Base-by-base conservation (phyloP, 2,113 vertebrate species). In the Drymodes brunneopygia region DNA sequence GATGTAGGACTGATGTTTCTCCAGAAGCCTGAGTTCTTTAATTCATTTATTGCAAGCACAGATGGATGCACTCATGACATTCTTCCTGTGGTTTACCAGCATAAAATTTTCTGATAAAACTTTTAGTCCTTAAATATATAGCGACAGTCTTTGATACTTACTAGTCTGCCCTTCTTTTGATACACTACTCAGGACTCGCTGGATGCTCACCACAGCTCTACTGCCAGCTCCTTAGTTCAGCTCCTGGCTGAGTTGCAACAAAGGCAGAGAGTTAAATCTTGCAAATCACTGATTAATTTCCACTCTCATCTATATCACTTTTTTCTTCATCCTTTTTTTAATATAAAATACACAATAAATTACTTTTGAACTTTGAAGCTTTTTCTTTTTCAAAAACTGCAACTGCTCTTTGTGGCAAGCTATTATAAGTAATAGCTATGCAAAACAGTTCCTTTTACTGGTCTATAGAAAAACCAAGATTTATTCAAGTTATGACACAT, bases 221-320 rank as follows among this genome's bases (percentile, higher is more conserved):
- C 17, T 50, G 16, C 12, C 48, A 86, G 48, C 12, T 62, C 0
- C 0, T 53, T 45, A 53, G 12, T 83, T 53, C 9, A 40, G 7
- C 14, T 83, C 9, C n/a, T 65, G 13, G 3, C 17, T 57, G 24
- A 33, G 8, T 4, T 38, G 18, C 27, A 84, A 38, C 4, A 51
- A 81, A 83, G 5, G 3, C 17, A 56, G 12, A 87, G 17, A 9
- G 11, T 15, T 61, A 77, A 88, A 83, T 4, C 21, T 23, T 51
- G 56, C 11, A 85, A 50, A 81, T 27, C 25, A 62, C 24, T 17
- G 9, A 78, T 61, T 67, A 3, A 44, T 66, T 56, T 50, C 29
- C 24, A 16, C 3, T 9, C 7, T 67, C 11, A 33, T 8, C 11
- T 72, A 13, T 8, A 24, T 21, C 0, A 17, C 0, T 31, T 40